Evolutionary conservation across 2,113 vertebrate species (phyloP), one percentile per base, ranked within the genome.

Genomic region (Dolichallabes microphthalmus): DNA sequence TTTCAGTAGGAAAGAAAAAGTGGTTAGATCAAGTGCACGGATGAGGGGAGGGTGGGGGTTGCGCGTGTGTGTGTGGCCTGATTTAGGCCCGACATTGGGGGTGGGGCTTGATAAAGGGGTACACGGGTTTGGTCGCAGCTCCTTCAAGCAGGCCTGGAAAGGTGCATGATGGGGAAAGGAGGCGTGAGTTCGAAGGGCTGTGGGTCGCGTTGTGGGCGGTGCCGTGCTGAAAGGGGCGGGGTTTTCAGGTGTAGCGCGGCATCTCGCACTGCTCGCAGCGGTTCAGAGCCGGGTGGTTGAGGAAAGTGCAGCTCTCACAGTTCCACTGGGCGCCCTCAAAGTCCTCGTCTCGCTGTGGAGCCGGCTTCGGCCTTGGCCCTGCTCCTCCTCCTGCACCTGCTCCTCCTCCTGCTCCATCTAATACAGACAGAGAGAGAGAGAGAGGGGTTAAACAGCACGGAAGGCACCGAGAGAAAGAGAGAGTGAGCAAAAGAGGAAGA

Each of bases 181-280:
- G 78, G 45, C 52, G 19, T 61, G 25, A 32, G 39, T 82, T 45
- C 4, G 5, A 80, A 85, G 85, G 53, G 25, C 80, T 88, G 92
- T 88, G 22, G 87, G 90, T 90, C 87, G 89, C 14, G 30, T 32
- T 2, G 14, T 39, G 78, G 87, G 52, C 25, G 55, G 83, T 81
- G 88, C 50, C 85, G 71, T 81, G 91, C 19, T 45, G 87, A 88
- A 79, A 78, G 86, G 80, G 57, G 85, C 90, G 74, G 79, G 19
- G 82, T 88, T 92, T 45, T 99, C 97, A 99, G 93, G 96, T 97
- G 94, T 97, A 98, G 92, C 97, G 96, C 0, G 98, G 98, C 97
- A 99, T 99, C 93, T 99, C 98, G 81, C 98, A 99, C 91, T 99
- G 96, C 94, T 99, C 98, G 91, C 98, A 99, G 92, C 98, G 98